Conservation (phyloP, 1,140 invertebrate species). For the Pantala flavescens region DNA sequence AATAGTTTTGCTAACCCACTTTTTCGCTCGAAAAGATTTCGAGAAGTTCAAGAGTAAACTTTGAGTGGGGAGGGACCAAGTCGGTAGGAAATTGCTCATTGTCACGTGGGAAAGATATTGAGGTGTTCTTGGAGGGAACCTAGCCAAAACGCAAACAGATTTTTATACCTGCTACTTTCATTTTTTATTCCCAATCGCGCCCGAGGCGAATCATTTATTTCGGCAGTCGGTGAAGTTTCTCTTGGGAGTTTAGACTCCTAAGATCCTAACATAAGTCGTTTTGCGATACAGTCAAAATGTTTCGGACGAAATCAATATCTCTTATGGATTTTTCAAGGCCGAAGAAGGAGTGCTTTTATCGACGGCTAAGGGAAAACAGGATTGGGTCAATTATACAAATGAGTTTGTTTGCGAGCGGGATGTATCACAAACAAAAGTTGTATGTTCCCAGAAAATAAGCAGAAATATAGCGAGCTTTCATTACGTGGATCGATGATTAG, state of each 20-base stretch:
- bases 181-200: neutral
- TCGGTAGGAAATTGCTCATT: neutral
- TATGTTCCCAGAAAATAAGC: no score
- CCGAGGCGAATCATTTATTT: neutral
- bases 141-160: conserved; percentile 1
- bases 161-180: neutral
- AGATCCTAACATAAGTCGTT: no score
- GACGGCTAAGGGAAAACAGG: no score
- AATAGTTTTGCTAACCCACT: neutral
- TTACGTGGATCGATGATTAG: no score
- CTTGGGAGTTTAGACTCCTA: neutral
- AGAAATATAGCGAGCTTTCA: no score
- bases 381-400: no score
- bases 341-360: no score
- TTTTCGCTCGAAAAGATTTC: neutral
- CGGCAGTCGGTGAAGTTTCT: neutral
- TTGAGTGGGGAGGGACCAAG: neutral
- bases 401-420: no score
- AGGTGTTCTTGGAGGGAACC: neutral
- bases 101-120: neutral
- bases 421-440: no score
- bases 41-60: neutral
- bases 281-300: no score
- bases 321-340: no score
- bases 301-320: no score